These are phyloP conservation scores for Chrysogorgia sp. DNA, from an alignment of 92 coral and sea anemone genomes.

Conservation along the genomic window DNA sequence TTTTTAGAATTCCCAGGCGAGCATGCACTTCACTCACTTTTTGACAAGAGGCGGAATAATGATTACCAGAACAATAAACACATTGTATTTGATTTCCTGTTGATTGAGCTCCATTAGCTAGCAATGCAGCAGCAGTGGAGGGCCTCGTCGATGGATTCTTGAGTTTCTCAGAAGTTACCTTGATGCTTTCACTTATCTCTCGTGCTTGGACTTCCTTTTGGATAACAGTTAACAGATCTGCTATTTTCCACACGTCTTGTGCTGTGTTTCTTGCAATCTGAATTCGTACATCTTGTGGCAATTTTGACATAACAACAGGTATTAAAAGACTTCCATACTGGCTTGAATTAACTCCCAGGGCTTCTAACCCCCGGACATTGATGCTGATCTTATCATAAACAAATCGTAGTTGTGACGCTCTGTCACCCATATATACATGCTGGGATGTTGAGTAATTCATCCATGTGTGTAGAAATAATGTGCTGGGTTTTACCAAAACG, in stretches of 20 bases:
- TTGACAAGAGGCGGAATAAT: constrained; percentile 3
- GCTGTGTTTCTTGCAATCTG: constrained; percentile 58
- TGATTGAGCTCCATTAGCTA: constrained; percentile 13
- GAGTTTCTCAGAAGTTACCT: not conserved
- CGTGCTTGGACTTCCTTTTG: constrained; percentile 62
- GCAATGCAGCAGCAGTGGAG: not conserved
- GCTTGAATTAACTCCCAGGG: no score
- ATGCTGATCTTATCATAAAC: constrained; percentile 59
- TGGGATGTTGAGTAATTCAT: constrained; percentile 60
- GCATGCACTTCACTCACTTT: constrained; percentile 10
- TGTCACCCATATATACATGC: constrained; percentile 36
- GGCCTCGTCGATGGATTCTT: not conserved
- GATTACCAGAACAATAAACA: not conserved
- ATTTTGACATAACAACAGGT: constrained; percentile 59
- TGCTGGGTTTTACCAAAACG: constrained; percentile 56
- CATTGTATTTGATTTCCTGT: not conserved
- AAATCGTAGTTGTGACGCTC: constrained; percentile 51
- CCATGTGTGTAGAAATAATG: constrained; percentile 56
- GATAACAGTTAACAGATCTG: constrained; percentile 52
- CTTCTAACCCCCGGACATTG: constrained; percentile 46
- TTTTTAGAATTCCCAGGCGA: constrained; percentile 37
- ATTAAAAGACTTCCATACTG: no score
- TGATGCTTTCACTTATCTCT: constrained; percentile 49
- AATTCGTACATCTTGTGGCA: constrained; percentile 55
- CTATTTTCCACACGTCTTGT: constrained; percentile 58